A percentile compares a stretch with the other conserved stretches of the same genome.
Conservation (phyloP, 2,797 vertebrate species). For the Propithecus deckenii region DNA sequence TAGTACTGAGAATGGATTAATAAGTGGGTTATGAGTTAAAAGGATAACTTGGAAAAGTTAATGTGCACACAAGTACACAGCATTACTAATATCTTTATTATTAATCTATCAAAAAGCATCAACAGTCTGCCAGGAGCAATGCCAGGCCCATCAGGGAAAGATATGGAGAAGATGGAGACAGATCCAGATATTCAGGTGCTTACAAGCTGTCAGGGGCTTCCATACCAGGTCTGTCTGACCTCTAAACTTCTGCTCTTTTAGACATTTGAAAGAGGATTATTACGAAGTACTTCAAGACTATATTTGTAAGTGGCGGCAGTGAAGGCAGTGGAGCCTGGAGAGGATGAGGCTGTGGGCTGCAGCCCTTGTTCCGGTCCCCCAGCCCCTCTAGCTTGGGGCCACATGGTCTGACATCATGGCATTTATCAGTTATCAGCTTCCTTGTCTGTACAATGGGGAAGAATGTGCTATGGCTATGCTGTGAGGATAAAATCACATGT, state of each 20-base stretch:
- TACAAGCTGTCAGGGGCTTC: background rate
- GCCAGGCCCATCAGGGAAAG: background rate
- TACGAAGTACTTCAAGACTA: background rate
- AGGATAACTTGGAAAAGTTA: background rate
- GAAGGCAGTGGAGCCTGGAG: background rate
- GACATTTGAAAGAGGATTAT: background rate
- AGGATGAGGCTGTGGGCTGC: background rate
- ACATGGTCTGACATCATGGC: background rate
- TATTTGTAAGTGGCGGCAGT: background rate
- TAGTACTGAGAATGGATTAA: background rate
- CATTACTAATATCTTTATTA: background rate
- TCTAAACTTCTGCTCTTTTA: background rate
- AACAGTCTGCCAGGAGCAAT: background rate
- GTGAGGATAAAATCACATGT: background rate
- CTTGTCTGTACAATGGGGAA: background rate
- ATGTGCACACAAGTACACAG: background rate
- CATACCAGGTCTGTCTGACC: background rate
- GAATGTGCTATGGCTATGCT: background rate
- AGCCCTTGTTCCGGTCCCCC: background rate
- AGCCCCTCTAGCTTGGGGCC: background rate
- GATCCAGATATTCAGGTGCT: background rate
- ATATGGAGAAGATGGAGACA: background rate
- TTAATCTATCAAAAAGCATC: background rate
- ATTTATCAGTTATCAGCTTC: background rate
- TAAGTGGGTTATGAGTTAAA: background rate